Percentiles rank a stretch among this genome's conserved stretches.
Evolutionary conservation across 2,888 invertebrate species (phyloP).

Genomic region (Oscheius myriophilus): DNA sequence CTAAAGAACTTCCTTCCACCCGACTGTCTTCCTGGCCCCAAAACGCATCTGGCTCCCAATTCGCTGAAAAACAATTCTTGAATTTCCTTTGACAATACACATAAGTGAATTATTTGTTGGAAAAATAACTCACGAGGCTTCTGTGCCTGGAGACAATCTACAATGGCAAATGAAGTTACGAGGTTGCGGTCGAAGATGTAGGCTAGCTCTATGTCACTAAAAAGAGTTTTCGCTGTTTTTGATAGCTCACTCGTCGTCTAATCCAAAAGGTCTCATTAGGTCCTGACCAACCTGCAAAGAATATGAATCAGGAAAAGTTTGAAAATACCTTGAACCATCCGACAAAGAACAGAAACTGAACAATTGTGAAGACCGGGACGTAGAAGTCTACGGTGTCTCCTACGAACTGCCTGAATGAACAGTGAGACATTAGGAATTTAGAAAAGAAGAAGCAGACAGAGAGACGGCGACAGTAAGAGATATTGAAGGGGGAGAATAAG

Average conservation of each 20-base stretch:
- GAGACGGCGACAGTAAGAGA: no score
- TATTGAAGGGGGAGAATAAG: no score
- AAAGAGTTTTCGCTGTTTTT: no score
- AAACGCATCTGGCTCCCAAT: conserved; percentile 50
- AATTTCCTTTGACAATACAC: background rate
- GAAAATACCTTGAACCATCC: conserved; percentile 57
- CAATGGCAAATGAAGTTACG: conserved; percentile 53
- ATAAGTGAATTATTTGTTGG: background rate
- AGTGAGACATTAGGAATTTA: no score
- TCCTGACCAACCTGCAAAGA: conserved; percentile 54
- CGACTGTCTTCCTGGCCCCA: conserved; percentile 36
- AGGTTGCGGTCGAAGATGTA: conserved; percentile 58
- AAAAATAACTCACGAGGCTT: conserved; percentile 42
- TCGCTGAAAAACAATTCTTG: conserved; percentile 35
- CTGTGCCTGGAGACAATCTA: conserved; percentile 46
- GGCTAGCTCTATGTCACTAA: conserved; percentile 47
- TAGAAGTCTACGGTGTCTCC: conserved; percentile 45
- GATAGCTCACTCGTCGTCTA: conserved; percentile 45
- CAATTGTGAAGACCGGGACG: conserved; percentile 56
- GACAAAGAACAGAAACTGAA: conserved; percentile 60
- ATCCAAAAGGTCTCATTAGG: conserved; percentile 58
- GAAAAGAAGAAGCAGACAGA: no score
- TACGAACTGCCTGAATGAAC: conserved; percentile 3
- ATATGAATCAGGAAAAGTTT: background rate
- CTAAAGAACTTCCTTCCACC: conserved; percentile 30